phyloP scores from a whole-genome alignment of 2,113 vertebrate genomes.

The Phycodurus eques region DNA sequence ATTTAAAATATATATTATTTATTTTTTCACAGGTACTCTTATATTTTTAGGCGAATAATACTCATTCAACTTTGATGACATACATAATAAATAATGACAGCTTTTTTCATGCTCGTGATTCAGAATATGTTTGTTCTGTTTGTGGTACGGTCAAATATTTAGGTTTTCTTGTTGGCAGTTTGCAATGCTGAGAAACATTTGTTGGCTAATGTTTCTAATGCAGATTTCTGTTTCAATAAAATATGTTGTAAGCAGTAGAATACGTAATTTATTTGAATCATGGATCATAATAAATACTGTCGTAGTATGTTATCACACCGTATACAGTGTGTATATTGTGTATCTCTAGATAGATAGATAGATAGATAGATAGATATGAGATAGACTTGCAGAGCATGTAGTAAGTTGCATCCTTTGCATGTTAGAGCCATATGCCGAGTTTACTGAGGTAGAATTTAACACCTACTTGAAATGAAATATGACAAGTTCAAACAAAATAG shows the following conservation, averaged over 20 bases:
- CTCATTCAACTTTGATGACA: no score
- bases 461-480: slow-evolving; percentile 2
- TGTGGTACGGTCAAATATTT: background rate
- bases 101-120: background rate
- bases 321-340: no score
- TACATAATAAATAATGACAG: background rate
- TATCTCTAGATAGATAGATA: no score
- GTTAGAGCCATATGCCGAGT: background rate
- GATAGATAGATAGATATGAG: no score
- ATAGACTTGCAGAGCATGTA: background rate
- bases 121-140: background rate
- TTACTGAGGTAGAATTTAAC: background rate
- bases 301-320: no score
- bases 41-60: no score
- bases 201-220: background rate
- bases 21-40: no score
- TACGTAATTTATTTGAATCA: background rate
- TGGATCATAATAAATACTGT: no score
- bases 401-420: background rate
- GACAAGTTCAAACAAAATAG: background rate
- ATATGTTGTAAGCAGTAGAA: background rate
- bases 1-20: no score
- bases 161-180: background rate
- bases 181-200: background rate
- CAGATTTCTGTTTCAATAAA: background rate